phyloP scores from a whole-genome alignment of 2,888 invertebrate genomes.

The Nephrotoma flavescens region DNA sequence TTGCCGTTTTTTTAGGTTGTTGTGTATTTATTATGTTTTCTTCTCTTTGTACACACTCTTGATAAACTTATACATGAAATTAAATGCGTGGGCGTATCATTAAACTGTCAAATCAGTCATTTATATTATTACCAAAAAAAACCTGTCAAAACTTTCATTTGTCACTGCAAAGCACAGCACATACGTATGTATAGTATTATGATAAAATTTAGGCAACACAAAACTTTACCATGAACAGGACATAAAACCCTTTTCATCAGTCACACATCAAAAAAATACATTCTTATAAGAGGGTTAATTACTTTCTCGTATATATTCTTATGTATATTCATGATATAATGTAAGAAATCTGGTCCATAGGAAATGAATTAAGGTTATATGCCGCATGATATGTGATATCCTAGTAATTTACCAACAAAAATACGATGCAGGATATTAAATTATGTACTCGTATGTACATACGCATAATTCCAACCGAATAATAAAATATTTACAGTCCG shows the following conservation, averaged over 20 bases:
- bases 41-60: not conserved
- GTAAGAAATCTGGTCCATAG: not conserved
- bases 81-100: not conserved
- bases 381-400: not conserved
- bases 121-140: slow-evolving; percentile 1
- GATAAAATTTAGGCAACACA: no score
- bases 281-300: not conserved
- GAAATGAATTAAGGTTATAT: not conserved
- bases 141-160: slow-evolving; percentile 3
- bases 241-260: not conserved
- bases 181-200: not conserved
- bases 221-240: not conserved
- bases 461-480: not conserved
- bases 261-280: not conserved
- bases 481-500: not conserved
- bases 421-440: not conserved
- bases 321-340: no score
- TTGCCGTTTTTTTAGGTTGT: not conserved
- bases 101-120: slow-evolving; percentile 4
- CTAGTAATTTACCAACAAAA: not conserved
- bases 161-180: not conserved
- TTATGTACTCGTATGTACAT: not conserved
- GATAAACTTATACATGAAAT: not conserved
- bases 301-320: not conserved
- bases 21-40: not conserved